Percentiles rank a stretch among this genome's conserved stretches.
Evolutionary conservation across 2,888 invertebrate genomes (phyloP).

Genomic region (Drosophila kokeensis): DNA sequence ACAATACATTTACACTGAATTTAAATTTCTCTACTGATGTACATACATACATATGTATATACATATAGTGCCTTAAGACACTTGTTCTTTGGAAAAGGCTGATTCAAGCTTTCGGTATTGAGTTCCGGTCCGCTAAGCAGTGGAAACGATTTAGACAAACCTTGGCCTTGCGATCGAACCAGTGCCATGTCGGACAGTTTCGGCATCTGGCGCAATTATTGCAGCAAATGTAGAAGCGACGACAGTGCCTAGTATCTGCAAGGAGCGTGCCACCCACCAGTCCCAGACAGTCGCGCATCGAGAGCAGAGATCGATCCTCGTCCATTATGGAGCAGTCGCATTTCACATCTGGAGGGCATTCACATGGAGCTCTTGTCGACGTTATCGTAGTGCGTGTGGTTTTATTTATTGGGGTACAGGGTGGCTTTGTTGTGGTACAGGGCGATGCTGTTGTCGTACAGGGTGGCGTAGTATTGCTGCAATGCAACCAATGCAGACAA

Average conservation of each 20-base stretch:
- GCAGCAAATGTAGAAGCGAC: constrained; percentile 49
- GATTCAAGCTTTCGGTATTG: neutral
- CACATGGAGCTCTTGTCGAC: neutral
- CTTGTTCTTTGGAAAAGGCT: neutral
- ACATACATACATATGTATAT: neutral
- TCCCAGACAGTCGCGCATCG: constrained; percentile 36
- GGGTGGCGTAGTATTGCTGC: constrained; percentile 1
- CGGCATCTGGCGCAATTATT: constrained; percentile 30
- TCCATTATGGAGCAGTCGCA: neutral
- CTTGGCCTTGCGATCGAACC: constrained; percentile 50
- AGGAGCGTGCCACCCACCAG: constrained; percentile 42
- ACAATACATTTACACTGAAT: neutral
- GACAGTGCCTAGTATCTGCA: constrained; percentile 49
- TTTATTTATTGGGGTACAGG: neutral
- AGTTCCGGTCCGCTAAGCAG: constrained; percentile 52
- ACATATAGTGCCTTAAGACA: neutral
- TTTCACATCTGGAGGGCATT: neutral
- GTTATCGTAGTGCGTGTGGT: constrained; percentile 12
- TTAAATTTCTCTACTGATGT: neutral
- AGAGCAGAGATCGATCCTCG: neutral
- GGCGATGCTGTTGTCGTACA: constrained; percentile 5
- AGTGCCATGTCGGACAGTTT: constrained; percentile 43
- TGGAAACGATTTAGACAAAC: constrained; percentile 26
- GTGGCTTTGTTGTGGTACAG: neutral
- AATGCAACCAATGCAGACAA: constrained; percentile 32